phyloP scores from a whole-genome alignment of 1,140 invertebrate genomes.

The Ladona fulva region DNA sequence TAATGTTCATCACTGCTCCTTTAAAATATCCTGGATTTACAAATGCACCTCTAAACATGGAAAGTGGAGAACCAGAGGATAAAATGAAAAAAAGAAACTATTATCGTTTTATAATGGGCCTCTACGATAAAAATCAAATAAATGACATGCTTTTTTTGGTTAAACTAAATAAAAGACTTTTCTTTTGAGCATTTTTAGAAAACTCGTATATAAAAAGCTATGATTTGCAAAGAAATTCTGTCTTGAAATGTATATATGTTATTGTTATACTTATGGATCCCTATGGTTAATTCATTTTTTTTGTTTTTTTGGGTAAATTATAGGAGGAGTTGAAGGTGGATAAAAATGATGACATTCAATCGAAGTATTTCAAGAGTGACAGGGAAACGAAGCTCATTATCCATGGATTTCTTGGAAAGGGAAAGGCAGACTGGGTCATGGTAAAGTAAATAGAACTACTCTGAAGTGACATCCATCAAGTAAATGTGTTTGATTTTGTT shows the following conservation, averaged over 20 bases:
- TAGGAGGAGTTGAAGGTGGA: conserved; percentile 54
- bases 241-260: neutral
- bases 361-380: conserved; percentile 62
- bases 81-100: no score
- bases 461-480: neutral
- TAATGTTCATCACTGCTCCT: no score
- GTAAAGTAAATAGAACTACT: conserved; percentile 32
- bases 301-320: conserved; percentile 40
- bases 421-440: conserved; percentile 73
- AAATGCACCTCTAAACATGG: no score
- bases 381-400: conserved; percentile 72
- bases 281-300: neutral
- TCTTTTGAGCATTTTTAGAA: no score
- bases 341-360: conserved; percentile 57
- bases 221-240: neutral
- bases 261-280: neutral
- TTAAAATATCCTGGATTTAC: no score
- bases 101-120: no score
- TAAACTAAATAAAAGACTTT: neutral
- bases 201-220: no score
- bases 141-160: neutral
- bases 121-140: neutral
- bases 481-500: neutral
- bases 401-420: conserved; percentile 83
- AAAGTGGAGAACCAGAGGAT: no score